phyloP scores from a whole-genome alignment of 2,888 invertebrate genomes.

The Leptopilina myrica region DNA sequence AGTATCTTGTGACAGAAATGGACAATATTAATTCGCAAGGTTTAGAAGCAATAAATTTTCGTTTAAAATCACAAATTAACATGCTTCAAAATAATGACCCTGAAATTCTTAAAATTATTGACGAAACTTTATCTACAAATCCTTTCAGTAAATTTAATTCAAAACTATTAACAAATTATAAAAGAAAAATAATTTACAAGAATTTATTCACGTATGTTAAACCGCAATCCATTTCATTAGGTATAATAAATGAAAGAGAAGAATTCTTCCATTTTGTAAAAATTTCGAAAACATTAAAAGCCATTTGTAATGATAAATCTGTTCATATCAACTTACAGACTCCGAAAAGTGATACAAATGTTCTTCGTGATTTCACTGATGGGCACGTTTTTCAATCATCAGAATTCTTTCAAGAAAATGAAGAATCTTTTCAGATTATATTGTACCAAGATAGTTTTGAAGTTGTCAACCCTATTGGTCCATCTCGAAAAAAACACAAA shows the following conservation, averaged over 20 bases:
- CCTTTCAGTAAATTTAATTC: neutral
- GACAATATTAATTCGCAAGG: conserved; percentile 46
- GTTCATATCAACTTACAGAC: neutral
- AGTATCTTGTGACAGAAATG: conserved; percentile 51
- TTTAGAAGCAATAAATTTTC: conserved; percentile 41
- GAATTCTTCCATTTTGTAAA: neutral
- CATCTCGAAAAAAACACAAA: conserved; percentile 63
- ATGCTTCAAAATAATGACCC: neutral
- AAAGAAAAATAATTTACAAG: conserved; percentile 38
- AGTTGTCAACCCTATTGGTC: conserved; percentile 31
- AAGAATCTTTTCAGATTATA: conserved; percentile 57
- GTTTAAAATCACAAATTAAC: conserved; percentile 26
- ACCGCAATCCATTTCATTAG: neutral
- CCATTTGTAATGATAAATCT: neutral
- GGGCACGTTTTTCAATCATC: conserved; percentile 55
- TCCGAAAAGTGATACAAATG: conserved; percentile 32
- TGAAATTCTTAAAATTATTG: conserved; percentile 42
- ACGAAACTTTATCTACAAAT: conserved; percentile 43
- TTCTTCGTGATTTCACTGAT: conserved; percentile 59
- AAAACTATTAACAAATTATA: neutral
- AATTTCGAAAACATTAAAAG: neutral
- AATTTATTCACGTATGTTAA: conserved; percentile 37
- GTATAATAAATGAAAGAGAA: conserved; percentile 38
- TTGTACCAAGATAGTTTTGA: conserved; percentile 53
- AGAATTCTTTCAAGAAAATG: conserved; percentile 56